phyloP scores from a whole-genome alignment of 2,113 vertebrate species.

The Toxostoma redivivum region DNA sequence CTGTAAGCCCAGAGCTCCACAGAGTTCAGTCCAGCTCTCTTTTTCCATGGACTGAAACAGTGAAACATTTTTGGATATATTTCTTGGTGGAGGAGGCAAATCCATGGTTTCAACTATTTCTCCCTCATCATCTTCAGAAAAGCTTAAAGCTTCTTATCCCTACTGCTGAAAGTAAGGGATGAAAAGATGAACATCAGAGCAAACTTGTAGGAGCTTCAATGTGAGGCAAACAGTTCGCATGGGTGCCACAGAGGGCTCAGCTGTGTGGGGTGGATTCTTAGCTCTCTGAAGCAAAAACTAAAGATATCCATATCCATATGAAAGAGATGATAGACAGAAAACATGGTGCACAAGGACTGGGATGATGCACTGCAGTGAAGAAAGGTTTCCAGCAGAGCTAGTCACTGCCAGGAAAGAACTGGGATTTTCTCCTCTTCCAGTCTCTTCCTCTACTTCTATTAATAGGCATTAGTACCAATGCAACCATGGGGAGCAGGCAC shows the following conservation, averaged over 20 bases:
- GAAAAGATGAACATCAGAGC: not conserved
- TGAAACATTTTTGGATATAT: not conserved
- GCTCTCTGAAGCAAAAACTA: not conserved
- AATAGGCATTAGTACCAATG: not conserved
- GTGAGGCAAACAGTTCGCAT: fast-evolving
- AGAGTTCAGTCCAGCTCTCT: not conserved
- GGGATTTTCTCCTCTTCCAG: not conserved
- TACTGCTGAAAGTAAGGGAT: not conserved
- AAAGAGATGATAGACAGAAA: not conserved
- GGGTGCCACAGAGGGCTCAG: not conserved
- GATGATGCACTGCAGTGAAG: not conserved
- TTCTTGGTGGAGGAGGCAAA: not conserved
- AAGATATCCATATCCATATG: too few species aligned
- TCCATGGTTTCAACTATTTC: not conserved
- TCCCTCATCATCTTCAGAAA: not conserved
- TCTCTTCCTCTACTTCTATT: not conserved
- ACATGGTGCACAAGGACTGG: not conserved
- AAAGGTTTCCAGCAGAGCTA: not conserved
- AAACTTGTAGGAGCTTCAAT: fast-evolving
- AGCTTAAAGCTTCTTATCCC: not conserved
- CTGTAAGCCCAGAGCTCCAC: not conserved
- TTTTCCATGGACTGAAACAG: not conserved
- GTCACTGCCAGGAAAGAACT: not conserved
- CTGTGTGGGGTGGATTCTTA: not conserved
- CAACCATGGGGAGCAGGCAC: not conserved